Evolutionary conservation across 2,113 vertebrate genomes (phyloP), one percentile per base, ranked within the genome.

Genomic region (Chloropsis hardwickii): DNA sequence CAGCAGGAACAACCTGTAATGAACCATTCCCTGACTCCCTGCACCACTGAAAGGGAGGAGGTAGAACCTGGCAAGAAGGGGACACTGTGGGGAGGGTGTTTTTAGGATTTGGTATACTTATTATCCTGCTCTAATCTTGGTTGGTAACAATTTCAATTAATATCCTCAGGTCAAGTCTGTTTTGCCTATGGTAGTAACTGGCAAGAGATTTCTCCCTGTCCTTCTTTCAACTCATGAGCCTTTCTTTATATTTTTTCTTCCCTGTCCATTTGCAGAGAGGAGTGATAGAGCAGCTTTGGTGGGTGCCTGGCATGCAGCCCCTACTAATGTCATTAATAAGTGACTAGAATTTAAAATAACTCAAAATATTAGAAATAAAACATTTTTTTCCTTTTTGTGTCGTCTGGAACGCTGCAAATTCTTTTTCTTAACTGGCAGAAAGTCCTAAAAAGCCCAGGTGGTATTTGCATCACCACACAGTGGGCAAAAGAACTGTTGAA

Each of bases 391-490:
- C 16, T 42, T 39, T 76, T 50, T 54, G 6, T 5, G 4, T 42
- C n/a, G 37, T n/a, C 27, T 67, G 0, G 0, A 76, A 72, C 83
- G 5, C 14, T 50, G 28, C 1, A 53, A 39, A 66, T 86, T 83
- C 10, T 4, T 62, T 85, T 85, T 77, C 27, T 40, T 74, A n/a
- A 18, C 8, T 31, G 9, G 3, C 3, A 10, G 3, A 56, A 10
- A 53, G n/a, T 37, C 23, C n/a, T 60, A 44, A 80, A 86, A 76
- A 37, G 5, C 23, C 11, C 39, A 67, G 8, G 27, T 45, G 25
- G 14, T 0, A 0, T 86, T 83, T 64, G 10, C 12, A 61, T 6
- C 20, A 48, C 18, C 11, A 48, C 0, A 0, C 10, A 65, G 2
- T 25, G 21, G 14, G 15, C 17, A 56, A 78, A 88, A 78, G 9